Evolutionary conservation across 2,797 vertebrate genomes (phyloP).

Genomic region (Parauchenoglanis punctatus): DNA sequence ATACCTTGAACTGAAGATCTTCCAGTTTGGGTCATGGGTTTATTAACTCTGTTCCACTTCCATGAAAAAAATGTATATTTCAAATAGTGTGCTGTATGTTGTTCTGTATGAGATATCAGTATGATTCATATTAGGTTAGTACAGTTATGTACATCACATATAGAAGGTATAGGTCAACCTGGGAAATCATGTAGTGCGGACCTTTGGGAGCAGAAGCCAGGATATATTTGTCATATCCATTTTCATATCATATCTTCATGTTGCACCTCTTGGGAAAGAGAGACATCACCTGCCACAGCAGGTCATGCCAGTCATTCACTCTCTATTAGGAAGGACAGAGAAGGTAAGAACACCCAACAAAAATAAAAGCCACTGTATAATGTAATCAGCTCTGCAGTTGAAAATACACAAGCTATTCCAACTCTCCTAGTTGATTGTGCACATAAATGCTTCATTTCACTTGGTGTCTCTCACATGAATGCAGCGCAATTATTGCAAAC

Average conservation of each 20-base stretch:
- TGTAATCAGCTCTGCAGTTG: constrained; percentile 55
- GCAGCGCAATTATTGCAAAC: constrained; percentile 40
- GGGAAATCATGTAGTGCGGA: not conserved
- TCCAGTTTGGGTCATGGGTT: not conserved
- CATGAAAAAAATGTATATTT: constrained; percentile 1
- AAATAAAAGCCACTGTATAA: constrained; percentile 54
- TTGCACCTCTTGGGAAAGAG: constrained; percentile 27
- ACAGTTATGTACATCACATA: not conserved
- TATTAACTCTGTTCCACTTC: not conserved
- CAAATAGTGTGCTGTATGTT: not conserved
- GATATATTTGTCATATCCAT: constrained; percentile 35
- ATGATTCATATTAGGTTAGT: not conserved
- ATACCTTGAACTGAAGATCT: not conserved
- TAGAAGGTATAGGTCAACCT: not conserved
- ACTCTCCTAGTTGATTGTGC: constrained; percentile 50
- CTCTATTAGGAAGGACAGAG: constrained; percentile 42
- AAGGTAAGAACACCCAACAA: constrained; percentile 43
- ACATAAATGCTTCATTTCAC: constrained; percentile 55
- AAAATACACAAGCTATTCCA: constrained; percentile 49
- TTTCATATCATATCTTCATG: constrained; percentile 45
- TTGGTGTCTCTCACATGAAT: constrained; percentile 40
- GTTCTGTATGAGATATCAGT: not conserved
- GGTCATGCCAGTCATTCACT: constrained; percentile 45
- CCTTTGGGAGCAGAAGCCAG: not conserved
- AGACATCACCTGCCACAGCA: constrained; percentile 42